Evolutionary conservation across 2,888 invertebrate species (phyloP).

Genomic region (Norana najaformis): DNA sequence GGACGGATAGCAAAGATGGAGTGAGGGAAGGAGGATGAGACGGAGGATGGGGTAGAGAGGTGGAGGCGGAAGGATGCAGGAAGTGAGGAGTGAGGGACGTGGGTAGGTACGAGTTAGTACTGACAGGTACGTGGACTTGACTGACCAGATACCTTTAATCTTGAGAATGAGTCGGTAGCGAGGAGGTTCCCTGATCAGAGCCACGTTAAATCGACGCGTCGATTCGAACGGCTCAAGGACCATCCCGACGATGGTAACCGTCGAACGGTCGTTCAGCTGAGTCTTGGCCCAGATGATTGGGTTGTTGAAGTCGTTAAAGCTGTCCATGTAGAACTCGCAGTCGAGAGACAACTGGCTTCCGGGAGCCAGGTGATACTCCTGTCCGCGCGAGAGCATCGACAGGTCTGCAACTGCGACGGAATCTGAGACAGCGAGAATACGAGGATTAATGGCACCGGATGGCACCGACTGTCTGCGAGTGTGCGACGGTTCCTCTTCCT

Average conservation of each 20-base stretch:
- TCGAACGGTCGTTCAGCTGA: slow-evolving; percentile 17
- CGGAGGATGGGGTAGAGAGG: neutral
- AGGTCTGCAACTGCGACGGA: neutral
- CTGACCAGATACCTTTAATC: neutral
- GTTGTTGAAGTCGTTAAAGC: slow-evolving; percentile 30
- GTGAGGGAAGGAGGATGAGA: neutral
- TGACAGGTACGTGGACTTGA: no score
- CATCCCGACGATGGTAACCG: slow-evolving; percentile 27
- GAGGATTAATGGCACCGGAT: slow-evolving; percentile 2
- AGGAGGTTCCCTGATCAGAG: neutral
- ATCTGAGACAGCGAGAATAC: neutral
- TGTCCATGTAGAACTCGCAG: slow-evolving; percentile 28
- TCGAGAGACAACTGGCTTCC: slow-evolving; percentile 23
- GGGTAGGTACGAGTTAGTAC: no score
- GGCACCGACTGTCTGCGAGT: slow-evolving; percentile 13
- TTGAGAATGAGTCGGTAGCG: slow-evolving; percentile 6
- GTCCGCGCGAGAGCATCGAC: slow-evolving; percentile 17
- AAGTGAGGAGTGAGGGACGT: neutral
- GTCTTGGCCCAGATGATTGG: slow-evolving; percentile 34
- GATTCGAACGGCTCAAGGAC: slow-evolving; percentile 30
- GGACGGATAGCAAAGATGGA: no score
- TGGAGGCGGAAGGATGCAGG: neutral
- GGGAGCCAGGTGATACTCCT: neutral
- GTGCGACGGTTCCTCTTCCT: neutral
- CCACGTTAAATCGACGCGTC: slow-evolving; percentile 27